Evolutionary conservation across 1,140 invertebrate species (phyloP).

Genomic region (Oryctes rhinoceros): DNA sequence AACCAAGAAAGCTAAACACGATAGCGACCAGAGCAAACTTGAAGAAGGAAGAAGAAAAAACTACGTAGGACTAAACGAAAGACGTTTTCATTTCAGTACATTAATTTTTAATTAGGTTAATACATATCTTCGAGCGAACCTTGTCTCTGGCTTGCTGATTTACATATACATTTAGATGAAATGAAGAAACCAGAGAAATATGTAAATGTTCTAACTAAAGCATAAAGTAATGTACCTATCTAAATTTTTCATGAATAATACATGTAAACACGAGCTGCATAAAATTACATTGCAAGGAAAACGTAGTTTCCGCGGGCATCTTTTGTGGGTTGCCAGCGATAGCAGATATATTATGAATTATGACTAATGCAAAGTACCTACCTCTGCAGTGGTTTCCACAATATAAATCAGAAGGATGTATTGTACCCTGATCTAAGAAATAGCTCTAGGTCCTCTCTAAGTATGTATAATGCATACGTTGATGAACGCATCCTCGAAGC

Average conservation of each 20-base stretch:
- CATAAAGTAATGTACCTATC: not conserved
- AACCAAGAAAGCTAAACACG: too few species aligned
- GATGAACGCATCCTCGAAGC: too few species aligned
- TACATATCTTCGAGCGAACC: too few species aligned
- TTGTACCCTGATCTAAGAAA: not conserved
- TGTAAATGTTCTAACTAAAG: not conserved
- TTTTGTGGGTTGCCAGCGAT: not conserved
- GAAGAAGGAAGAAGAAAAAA: too few species aligned
- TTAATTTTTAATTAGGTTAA: too few species aligned
- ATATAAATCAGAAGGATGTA: not conserved
- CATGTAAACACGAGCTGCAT: not conserved
- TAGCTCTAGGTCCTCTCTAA: too few species aligned
- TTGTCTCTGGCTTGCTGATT: too few species aligned
- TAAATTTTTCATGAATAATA: constrained; percentile 7
- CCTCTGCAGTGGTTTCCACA: not conserved
- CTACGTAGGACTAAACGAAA: too few species aligned
- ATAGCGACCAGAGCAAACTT: too few species aligned
- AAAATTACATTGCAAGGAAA: not conserved
- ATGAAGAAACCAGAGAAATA: not conserved
- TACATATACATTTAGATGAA: too few species aligned
- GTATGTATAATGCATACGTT: too few species aligned
- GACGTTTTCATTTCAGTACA: too few species aligned
- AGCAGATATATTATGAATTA: not conserved
- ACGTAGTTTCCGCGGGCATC: not conserved
- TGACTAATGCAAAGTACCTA: not conserved